These are phyloP conservation scores for Zosterops lateralis DNA, from an alignment of 2,113 vertebrate genomes.

Conservation along the genomic window DNA sequence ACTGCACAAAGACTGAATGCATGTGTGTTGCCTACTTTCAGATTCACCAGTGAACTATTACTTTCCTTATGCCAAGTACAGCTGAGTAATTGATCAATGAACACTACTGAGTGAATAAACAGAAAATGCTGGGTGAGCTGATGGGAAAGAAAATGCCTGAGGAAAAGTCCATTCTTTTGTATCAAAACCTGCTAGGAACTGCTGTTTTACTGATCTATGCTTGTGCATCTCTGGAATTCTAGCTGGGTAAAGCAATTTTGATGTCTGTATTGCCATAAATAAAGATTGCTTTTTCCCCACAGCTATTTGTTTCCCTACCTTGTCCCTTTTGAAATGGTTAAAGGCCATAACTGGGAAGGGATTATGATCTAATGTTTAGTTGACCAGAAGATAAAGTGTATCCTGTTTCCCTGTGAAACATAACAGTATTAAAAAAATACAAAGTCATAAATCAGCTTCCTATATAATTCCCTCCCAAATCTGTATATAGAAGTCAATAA, in stretches of 20 bases:
- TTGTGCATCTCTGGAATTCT: conserved; percentile 15
- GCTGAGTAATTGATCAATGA: conserved; percentile 48
- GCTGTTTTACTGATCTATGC: conserved; percentile 47
- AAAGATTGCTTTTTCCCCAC: not conserved
- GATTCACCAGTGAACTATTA: not conserved
- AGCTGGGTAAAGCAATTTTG: conserved; percentile 35
- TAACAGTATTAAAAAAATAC: not conserved
- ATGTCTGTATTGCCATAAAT: conserved; percentile 38
- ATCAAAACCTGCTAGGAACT: conserved; percentile 24
- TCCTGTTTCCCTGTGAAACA: not conserved
- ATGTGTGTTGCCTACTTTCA: not conserved
- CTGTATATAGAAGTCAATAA: not conserved
- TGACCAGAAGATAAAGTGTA: not conserved
- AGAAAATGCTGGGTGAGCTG: conserved; percentile 40
- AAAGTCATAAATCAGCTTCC: not conserved
- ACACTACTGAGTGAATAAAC: conserved; percentile 43
- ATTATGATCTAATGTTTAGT: conserved; percentile 1
- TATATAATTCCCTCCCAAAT: not conserved
- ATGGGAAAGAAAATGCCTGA: conserved; percentile 42
- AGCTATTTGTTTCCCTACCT: conserved; percentile 13
- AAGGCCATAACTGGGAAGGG: not conserved
- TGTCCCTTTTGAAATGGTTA: not conserved
- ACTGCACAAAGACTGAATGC: not conserved
- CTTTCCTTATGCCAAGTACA: not conserved
- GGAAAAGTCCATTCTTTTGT: conserved; percentile 43